A percentile compares a stretch with the other conserved stretches of the same genome.
These are phyloP conservation scores for Cremastinae sp. DNA, from an alignment of 2,888 invertebrate genomes.

Conservation along the genomic window DNA sequence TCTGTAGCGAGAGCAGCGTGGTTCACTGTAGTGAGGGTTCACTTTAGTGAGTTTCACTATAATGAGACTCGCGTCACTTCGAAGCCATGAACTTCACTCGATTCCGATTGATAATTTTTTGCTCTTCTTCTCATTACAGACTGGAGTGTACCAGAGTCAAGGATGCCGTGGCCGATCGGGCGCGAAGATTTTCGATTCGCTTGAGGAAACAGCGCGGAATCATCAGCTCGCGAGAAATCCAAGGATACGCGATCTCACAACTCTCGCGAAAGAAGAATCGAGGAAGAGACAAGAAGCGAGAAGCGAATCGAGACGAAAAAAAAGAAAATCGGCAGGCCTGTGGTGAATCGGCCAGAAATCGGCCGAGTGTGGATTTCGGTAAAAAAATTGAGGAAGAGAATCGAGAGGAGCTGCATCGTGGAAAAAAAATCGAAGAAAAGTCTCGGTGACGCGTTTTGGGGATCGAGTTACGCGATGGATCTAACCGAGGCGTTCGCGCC, in stretches of 20 bases:
- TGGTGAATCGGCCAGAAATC: constrained; percentile 8
- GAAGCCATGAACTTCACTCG: background rate
- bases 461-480: constrained; percentile 83
- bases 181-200: constrained; percentile 63
- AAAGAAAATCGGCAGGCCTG: constrained; percentile 10
- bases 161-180: constrained; percentile 70
- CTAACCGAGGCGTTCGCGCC: constrained; percentile 90
- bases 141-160: constrained; percentile 59
- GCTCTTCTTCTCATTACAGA: constrained; percentile 57
- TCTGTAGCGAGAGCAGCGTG: too few species aligned
- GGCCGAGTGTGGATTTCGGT: constrained; percentile 8
- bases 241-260: constrained; percentile 3
- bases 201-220: constrained; percentile 58
- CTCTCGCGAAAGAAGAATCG: background rate
- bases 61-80: too few species aligned
- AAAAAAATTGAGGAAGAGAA: background rate
- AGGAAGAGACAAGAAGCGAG: constrained; percentile 25
- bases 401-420: background rate
- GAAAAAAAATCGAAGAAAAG: background rate
- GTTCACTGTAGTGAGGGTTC: too few species aligned
- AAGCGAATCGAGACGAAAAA: constrained; percentile 6
- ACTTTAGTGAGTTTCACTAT: too few species aligned
- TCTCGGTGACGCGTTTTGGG: background rate
- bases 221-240: constrained; percentile 9
- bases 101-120: constrained; percentile 23